Base-by-base conservation (phyloP, 2,113 vertebrate species). In the Crotalus tigris region DNA sequence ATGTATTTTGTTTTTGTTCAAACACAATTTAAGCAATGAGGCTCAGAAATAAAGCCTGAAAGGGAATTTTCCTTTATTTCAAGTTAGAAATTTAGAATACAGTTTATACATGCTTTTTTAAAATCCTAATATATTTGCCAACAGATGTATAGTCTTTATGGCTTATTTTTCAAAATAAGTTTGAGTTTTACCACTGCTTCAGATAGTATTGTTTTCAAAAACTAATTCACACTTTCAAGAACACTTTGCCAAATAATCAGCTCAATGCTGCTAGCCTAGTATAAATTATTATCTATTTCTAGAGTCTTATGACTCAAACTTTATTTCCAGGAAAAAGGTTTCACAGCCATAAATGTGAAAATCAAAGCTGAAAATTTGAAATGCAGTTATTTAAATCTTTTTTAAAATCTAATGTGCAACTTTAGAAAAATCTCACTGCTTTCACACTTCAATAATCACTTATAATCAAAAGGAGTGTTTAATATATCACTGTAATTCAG, bases 181-280 rank as follows among this genome's bases (percentile, higher is more conserved):
- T 1, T 12, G 61, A 24, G 81, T 24, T 91, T 91, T 55, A 53
- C 8, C 81, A 24, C 85, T 81, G 85, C 23, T 86, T 59, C 24
- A 87, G 51, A 55, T 59, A 86, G 81, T 5, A 86, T 86, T 91
- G 39, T 91, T 91, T 91, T 86, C 75, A 86, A 91, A 58, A 57
- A 86, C 3, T 59, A 86, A 46, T 91, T 91, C 91, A 91, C 81
- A 91, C 91, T 91, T 91, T 24, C 5, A 91, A 59, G 54, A 58
- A 91, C 81, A 91, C 39, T 91, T 85, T 86, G 23, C 26, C 54
- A 91, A 86, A 91, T 87, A 58, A 91, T 86, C 55, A 86, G 57
- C 69, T 57, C 53, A 85, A 26, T 26, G 11, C 33, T 85, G 54
- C 54, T 39, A 91, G 39, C 81, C 59, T 91, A 26, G 39, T 91